Evolutionary conservation across 2,888 invertebrate species (phyloP).

Genomic region (Sussaba pulchella): DNA sequence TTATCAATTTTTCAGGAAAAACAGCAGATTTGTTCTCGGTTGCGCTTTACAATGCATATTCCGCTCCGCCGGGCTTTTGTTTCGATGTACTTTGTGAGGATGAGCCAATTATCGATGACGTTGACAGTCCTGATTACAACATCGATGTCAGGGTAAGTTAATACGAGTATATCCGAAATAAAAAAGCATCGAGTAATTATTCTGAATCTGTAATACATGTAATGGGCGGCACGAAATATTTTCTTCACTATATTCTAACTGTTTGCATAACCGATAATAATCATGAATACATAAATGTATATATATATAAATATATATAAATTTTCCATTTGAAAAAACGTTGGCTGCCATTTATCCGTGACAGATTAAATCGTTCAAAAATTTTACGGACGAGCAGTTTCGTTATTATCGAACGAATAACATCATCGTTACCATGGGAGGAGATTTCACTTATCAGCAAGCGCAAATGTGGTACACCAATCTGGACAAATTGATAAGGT

Average conservation of each 20-base stretch:
- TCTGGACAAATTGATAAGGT: slow-evolving; percentile 94
- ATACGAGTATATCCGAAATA: slow-evolving; percentile 7
- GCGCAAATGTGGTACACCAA: slow-evolving; percentile 93
- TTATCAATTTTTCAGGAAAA: slow-evolving; percentile 84
- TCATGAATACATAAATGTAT: too few species aligned
- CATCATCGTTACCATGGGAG: slow-evolving; percentile 95
- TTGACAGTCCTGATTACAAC: slow-evolving; percentile 92
- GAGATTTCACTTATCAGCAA: slow-evolving; percentile 95
- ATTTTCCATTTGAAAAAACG: too few species aligned
- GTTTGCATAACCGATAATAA: too few species aligned
- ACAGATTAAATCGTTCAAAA: slow-evolving; percentile 85
- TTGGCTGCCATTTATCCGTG: slow-evolving; percentile 57
- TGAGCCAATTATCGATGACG: slow-evolving; percentile 94
- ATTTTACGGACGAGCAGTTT: slow-evolving; percentile 86
- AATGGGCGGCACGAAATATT: slow-evolving; percentile 31
- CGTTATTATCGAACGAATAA: slow-evolving; percentile 89
- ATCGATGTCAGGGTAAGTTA: slow-evolving; percentile 89
- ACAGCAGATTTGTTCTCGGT: slow-evolving; percentile 92
- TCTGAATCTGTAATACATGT: slow-evolving; percentile 59
- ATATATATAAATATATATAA: too few species aligned
- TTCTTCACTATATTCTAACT: too few species aligned
- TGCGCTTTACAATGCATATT: slow-evolving; percentile 92
- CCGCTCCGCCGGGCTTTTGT: slow-evolving; percentile 96
- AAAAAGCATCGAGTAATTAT: slow-evolving; percentile 14
- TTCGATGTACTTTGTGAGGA: slow-evolving; percentile 95